Base-by-base conservation (phyloP, 1,140 invertebrate species). In the Papilio aristodemus region DNA sequence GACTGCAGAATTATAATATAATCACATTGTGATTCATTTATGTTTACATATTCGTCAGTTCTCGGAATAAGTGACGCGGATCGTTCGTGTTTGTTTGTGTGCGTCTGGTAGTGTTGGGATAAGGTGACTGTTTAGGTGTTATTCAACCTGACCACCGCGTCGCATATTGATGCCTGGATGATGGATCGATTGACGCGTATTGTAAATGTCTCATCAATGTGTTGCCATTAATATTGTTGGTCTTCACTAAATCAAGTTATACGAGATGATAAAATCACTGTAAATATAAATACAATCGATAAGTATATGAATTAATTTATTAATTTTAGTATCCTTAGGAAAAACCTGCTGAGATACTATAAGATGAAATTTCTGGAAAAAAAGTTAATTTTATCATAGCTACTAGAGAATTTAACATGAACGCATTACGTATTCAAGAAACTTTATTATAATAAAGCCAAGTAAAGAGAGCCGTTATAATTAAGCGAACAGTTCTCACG, bases 111-210 rank as follows among this genome's bases (percentile, higher is more conserved):
- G 46, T 38, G 17, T 19, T 6, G 11, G 13, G 11, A 13, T 39
- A 78, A 78, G 76, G 76, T 76, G 71, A 76, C 68, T 68, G 60
- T 73, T 72, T 76, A 67, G 69, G 64, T 76, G 68, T 77, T 72
- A 77, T 77, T 77, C 76, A 78, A 73, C 66, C 50, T 71, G 59
- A 25, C 25, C 57, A 37, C 36, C 39, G 1, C 19, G 67, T 64
- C 39, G 73, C 71, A 75, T 78, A 75, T 68, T 72, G 71, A 78
- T 75, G 60, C 66, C 43, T 27, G 39, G 41, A 22, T 64, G 62
- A 64, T 64, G 19, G 27, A 8, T n/a, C 36, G 54, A 57, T n/a
- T 59, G 57, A 71, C 67, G 67, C 68, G 66, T 37, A 41, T 54
- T 68, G 70, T 62, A 64, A 58, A 50, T 50, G 59, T 36, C 58